phyloP scores from a whole-genome alignment of 2,113 vertebrate species.

The Carassius gibelio region DNA sequence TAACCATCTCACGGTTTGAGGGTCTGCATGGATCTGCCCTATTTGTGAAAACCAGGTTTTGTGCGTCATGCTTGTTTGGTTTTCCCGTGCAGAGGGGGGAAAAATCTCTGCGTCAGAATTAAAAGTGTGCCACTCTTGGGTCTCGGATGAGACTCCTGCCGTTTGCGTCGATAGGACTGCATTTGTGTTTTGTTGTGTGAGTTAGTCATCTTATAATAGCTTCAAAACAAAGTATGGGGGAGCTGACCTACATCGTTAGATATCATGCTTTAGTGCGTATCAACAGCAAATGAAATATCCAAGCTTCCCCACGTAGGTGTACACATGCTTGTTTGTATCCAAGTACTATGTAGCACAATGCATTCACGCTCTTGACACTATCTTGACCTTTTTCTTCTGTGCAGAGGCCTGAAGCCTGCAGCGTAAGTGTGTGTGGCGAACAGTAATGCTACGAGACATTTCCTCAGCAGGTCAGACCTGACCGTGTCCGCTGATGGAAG shows the following conservation, averaged over 20 bases:
- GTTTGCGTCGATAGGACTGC: constrained; percentile 5
- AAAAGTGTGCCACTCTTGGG: background rate
- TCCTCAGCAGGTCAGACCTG: constrained; percentile 59
- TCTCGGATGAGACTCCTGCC: background rate
- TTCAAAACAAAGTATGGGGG: background rate
- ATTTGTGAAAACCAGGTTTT: too few species aligned
- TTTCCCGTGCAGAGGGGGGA: background rate
- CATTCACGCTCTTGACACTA: background rate
- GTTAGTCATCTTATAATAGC: constrained; percentile 17
- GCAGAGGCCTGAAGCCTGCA: background rate
- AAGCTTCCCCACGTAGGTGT: background rate
- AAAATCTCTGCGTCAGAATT: constrained; percentile 4
- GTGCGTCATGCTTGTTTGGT: too few species aligned
- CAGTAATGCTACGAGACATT: constrained; percentile 61
- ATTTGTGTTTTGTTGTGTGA: constrained; percentile 7
- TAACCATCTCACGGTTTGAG: background rate
- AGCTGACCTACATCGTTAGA: constrained; percentile 12
- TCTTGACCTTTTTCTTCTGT: background rate
- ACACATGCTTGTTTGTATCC: background rate
- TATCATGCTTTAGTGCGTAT: background rate
- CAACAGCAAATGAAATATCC: background rate
- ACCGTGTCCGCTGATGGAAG: constrained; percentile 46
- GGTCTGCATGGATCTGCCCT: background rate
- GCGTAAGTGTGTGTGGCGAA: constrained; percentile 32
- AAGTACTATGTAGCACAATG: background rate